phyloP scores from a whole-genome alignment of 2,113 vertebrate species.

The Calypte anna region DNA sequence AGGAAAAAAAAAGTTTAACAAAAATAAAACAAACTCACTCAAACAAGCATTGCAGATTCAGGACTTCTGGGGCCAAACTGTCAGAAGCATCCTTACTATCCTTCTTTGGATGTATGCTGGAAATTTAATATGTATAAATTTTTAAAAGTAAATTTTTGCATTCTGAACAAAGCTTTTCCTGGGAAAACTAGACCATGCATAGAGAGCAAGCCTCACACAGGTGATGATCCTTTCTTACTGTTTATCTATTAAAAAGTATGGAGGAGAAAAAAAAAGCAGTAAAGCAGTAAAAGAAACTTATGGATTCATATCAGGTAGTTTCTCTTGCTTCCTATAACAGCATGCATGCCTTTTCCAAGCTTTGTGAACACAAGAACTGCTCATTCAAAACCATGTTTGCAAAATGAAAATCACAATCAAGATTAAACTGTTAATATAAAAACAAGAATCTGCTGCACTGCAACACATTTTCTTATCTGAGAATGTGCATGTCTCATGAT shows the following conservation, averaged over 20 bases:
- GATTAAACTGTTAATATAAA: slow-evolving; percentile 46
- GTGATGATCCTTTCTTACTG: slow-evolving; percentile 35
- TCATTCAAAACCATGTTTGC: slow-evolving; percentile 11
- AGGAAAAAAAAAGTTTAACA: slow-evolving; percentile 22
- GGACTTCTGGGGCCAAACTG: slow-evolving; percentile 24
- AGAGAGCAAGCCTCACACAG: slow-evolving; percentile 28
- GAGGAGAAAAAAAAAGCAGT: neutral
- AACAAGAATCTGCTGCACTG: slow-evolving; percentile 24
- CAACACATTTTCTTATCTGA: slow-evolving; percentile 20
- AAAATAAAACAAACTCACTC: slow-evolving; percentile 49
- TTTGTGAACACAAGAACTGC: slow-evolving; percentile 10
- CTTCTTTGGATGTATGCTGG: neutral
- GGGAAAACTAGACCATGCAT: slow-evolving; percentile 3
- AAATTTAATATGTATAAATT: slow-evolving; percentile 16
- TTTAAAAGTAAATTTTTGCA: slow-evolving; percentile 43
- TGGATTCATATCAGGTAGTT: slow-evolving; percentile 16
- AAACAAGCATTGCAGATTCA: slow-evolving; percentile 2
- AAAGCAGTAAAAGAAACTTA: neutral
- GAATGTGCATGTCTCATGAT: neutral
- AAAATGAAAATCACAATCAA: slow-evolving; percentile 46
- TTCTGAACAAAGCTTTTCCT: slow-evolving; percentile 35
- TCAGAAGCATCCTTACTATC: neutral
- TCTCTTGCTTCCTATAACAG: neutral
- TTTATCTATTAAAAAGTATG: slow-evolving; percentile 8
- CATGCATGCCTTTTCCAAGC: neutral